Evolutionary conservation across 2,113 vertebrate genomes (phyloP), one percentile per base, ranked within the genome.

Genomic region (Telmatochromis sp.): DNA sequence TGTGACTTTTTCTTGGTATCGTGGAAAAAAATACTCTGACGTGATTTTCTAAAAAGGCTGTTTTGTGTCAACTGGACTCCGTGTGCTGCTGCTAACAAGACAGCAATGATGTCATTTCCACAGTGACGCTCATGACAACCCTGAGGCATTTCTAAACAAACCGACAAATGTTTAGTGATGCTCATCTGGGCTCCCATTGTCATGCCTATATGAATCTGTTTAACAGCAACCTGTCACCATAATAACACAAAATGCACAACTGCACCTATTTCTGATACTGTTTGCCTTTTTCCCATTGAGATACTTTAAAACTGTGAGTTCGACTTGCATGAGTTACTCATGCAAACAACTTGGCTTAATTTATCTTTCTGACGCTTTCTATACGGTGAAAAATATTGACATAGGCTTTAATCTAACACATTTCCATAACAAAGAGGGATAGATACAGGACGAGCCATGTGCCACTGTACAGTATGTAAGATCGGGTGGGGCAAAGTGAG

Each of bases 71-170:
- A 65, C 54, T 55, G 65, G 53, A 37, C 40, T 45, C 58, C 1
- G n/a, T 73, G 45, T 9, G 68, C 21, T 40, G 70, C 79, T 49
- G 82, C 85, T 91, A 87, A 92, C 90, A 89, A 37, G 70, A 89
- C 73, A 47, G 45, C 11, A n/a, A 87, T 95, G 94, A 94, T 91
- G 91, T 96, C 81, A 95, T 92, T 94, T 95, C 93, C 95, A 92
- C 81, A 17, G 89, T 17, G 79, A 86, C 83, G 14, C 89, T 89
- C 95, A 81, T 94, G 92, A 95, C 94, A 96, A 94, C 94, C 84
- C 51, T 5, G 21, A 87, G 63, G 81, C 88, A 17, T n/a, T 78
- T 90, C 84, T 35, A 95, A 96, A 96, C 94, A 96, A 94, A 95
- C 78, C 70, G 9, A 92, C 93, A 93, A 91, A 91, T 17, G 63